Evolutionary conservation across 2,113 vertebrate species (phyloP), one percentile per base, ranked within the genome.

Genomic region (Paralichthys olivaceus): DNA sequence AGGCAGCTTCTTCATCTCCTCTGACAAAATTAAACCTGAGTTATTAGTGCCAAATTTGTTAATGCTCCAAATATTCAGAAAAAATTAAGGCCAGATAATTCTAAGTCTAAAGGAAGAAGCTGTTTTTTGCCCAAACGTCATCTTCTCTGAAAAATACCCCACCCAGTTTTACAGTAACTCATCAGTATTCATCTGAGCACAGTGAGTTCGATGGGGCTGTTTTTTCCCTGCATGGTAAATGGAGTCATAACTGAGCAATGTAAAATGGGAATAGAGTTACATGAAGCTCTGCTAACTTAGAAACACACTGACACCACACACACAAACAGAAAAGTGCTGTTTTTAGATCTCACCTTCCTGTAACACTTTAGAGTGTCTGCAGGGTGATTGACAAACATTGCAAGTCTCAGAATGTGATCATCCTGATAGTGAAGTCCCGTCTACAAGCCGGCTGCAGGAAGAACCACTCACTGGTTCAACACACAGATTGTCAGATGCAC

Each of bases 401-500:
- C 15, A 23, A 34, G 49, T 62, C 34, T 26, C 56, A 79, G 55
- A 29, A 47, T 61, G 2, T 69, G 15, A 51, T 73, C 19, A 9
- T 69, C 62, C 58, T 47, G 22, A 43, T 60, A 64, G 23, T 34
- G 29, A 66, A 19, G 37, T 56, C 8, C 47, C n/a, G 4, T 54
- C 20, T 15, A 9, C 23, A 49, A 12, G 22, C 7, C 37, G 13
- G n/a, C 51, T 19, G 47, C 13, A 19, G 43, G 32, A 25, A 58
- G 28, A 65, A 57, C 14, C 14, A 73, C 34, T 56, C 22, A 19
- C 25, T 66, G 37, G 25, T 58, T 79, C 58, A 47, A 29, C 22
- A 47, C 40, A 69, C 45, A 65, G 54, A 80, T 43, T 40, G 47
- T 72, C 49, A 62, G 32, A 75, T 28, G 25, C 34, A 22, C 23